Conservation (phyloP, 2,113 vertebrate genomes). For the Psilopsiagon aymara region DNA sequence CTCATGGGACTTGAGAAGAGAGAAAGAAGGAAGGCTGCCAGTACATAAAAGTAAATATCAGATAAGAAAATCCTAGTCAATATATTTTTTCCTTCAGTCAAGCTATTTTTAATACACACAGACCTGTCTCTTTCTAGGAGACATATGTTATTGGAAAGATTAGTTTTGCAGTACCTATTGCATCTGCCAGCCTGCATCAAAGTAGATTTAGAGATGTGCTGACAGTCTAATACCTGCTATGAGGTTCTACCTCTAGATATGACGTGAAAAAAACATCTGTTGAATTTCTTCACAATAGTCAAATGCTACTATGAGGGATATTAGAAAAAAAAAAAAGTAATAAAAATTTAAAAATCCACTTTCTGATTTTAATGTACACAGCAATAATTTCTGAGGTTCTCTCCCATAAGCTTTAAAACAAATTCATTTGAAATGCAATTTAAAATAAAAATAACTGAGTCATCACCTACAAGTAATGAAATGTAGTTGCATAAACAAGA, state of each 20-base stretch:
- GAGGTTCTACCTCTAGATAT: slow-evolving; percentile 68
- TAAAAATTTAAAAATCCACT: neutral
- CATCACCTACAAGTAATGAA: neutral
- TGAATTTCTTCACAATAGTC: neutral
- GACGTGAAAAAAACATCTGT: slow-evolving; percentile 47
- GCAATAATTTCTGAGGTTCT: neutral
- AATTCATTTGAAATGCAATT: neutral
- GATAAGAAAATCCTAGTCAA: slow-evolving; percentile 67
- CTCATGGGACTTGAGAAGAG: neutral
- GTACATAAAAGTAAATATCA: slow-evolving; percentile 52
- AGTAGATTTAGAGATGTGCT: slow-evolving; percentile 72
- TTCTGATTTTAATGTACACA: neutral
- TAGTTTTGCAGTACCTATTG: slow-evolving; percentile 70
- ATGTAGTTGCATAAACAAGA: neutral
- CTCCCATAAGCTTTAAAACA: neutral
- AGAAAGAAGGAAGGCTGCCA: slow-evolving; percentile 9
- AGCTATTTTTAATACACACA: slow-evolving; percentile 67
- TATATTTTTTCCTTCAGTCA: slow-evolving; percentile 51
- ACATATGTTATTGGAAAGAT: slow-evolving; percentile 72
- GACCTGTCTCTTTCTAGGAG: slow-evolving; percentile 65
- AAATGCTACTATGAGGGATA: neutral
- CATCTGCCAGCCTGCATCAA: slow-evolving; percentile 68
- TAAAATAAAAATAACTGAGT: neutral
- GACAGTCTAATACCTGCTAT: slow-evolving; percentile 72
- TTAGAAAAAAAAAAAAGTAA: neutral